Evolutionary conservation across 23 tunicate species (phyloP).

Genomic region (Corella eumyota): DNA sequence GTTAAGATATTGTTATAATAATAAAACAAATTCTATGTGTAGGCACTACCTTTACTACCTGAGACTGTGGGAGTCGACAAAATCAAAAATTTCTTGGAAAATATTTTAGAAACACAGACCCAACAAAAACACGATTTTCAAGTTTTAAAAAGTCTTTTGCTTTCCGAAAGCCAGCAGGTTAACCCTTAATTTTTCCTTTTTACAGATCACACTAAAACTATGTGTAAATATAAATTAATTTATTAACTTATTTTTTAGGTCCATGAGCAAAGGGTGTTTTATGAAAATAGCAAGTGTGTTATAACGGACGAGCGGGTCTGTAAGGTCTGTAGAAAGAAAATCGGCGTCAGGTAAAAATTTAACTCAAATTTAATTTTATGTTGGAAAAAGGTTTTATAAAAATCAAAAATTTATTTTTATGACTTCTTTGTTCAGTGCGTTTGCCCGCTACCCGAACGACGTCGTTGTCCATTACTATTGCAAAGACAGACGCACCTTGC

Average conservation of each 20-base stretch:
- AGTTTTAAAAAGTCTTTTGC: slow-evolving; percentile 42
- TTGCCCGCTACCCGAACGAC: slow-evolving; percentile 66
- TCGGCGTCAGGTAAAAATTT: slow-evolving; percentile 83
- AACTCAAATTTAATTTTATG: no score
- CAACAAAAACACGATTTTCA: slow-evolving; percentile 28
- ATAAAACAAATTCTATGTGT: not conserved
- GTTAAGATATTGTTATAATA: not conserved
- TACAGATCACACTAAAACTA: no score
- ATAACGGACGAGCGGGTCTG: slow-evolving; percentile 64
- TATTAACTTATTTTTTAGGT: slow-evolving; percentile 11
- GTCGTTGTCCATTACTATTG: slow-evolving; percentile 78
- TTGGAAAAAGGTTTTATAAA: no score
- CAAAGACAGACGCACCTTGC: slow-evolving; percentile 39
- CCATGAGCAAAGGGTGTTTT: slow-evolving; percentile 47
- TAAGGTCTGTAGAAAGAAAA: slow-evolving; percentile 50
- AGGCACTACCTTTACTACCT: slow-evolving; percentile 60
- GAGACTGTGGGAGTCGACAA: slow-evolving; percentile 5
- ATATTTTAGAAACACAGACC: slow-evolving; percentile 34
- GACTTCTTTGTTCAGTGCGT: slow-evolving; percentile 61
- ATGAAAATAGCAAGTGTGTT: slow-evolving; percentile 46
- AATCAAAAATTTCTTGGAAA: slow-evolving; percentile 31
- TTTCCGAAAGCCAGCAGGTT: slow-evolving; percentile 61
- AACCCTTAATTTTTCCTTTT: no score
- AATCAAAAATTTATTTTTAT: no score
- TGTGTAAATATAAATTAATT: no score